Conservation (phyloP, 1,140 invertebrate species). For the Bombus ignitus region DNA sequence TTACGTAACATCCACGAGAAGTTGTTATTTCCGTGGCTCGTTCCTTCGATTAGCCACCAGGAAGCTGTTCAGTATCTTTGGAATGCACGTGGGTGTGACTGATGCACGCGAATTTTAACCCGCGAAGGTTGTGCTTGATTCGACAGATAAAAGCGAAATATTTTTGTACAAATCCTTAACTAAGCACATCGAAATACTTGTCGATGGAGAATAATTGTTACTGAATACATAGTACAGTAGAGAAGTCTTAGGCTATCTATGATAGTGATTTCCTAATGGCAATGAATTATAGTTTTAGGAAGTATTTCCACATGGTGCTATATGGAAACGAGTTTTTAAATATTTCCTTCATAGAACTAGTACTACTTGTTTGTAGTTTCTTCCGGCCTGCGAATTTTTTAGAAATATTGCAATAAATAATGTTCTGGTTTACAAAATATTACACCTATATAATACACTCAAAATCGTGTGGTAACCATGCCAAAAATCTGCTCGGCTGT, state of each 20-base stretch:
- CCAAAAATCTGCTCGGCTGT: too few relatives aligned
- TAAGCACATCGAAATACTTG: neutral
- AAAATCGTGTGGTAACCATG: too few relatives aligned
- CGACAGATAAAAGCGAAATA: neutral
- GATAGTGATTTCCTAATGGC: too few relatives aligned
- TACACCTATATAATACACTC: too few relatives aligned
- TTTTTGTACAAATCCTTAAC: neutral
- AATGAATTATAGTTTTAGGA: too few relatives aligned
- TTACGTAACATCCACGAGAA: conserved; percentile 35
- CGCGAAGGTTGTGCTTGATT: neutral
- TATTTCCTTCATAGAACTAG: too few relatives aligned
- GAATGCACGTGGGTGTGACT: conserved; percentile 24
- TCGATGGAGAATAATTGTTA: neutral
- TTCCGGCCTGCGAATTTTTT: too few relatives aligned
- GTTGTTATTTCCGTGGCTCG: conserved; percentile 16
- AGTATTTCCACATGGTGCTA: too few relatives aligned
- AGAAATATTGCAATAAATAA: too few relatives aligned
- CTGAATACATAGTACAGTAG: neutral
- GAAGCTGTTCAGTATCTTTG: conserved; percentile 2
- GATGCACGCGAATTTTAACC: conserved; percentile 4
- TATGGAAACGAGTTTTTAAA: too few relatives aligned
- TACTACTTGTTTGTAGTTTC: too few relatives aligned
- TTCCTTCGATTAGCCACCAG: neutral
- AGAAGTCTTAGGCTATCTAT: neutral
- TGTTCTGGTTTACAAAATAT: too few relatives aligned